Conservation (phyloP, 30 jellyfish, hydroid and myxozoan genomes). For the Aurelia aurita region DNA sequence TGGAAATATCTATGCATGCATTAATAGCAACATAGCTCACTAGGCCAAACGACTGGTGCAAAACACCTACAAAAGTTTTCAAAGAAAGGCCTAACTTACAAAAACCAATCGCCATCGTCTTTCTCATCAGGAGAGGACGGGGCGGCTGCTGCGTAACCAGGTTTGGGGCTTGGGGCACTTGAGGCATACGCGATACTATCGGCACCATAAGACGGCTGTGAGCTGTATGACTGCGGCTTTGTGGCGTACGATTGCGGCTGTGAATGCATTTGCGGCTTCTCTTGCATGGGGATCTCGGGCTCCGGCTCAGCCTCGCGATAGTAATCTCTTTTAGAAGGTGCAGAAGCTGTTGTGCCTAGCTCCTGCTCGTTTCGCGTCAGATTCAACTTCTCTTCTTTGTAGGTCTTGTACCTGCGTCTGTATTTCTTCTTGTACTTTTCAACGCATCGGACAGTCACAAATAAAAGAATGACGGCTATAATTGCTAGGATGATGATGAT, state of each 20-base stretch:
- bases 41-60: no score
- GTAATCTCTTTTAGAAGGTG: background rate
- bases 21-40: no score
- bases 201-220: slow-evolving; percentile 49
- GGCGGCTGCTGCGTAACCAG: slow-evolving; percentile 30
- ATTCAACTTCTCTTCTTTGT: slow-evolving; percentile 25
- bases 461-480: slow-evolving; percentile 48
- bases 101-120: slow-evolving; percentile 50
- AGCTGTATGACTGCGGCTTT: slow-evolving; percentile 8
- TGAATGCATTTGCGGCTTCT: background rate
- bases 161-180: slow-evolving; percentile 32
- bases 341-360: background rate
- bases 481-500: slow-evolving; percentile 46
- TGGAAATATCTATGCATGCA: no score
- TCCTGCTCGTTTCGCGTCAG: slow-evolving; percentile 3
- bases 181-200: slow-evolving; percentile 28
- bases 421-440: slow-evolving; percentile 28
- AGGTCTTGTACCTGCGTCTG: slow-evolving; percentile 5
- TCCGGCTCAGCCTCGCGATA: slow-evolving; percentile 1
- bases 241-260: background rate
- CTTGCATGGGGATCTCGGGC: slow-evolving; percentile 22
- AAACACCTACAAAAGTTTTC: no score
- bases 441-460: slow-evolving; percentile 46
- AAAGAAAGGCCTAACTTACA: background rate
- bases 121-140: slow-evolving; percentile 21